Conservation (phyloP, 2,888 invertebrate species). For the Hedychridium roseum region DNA sequence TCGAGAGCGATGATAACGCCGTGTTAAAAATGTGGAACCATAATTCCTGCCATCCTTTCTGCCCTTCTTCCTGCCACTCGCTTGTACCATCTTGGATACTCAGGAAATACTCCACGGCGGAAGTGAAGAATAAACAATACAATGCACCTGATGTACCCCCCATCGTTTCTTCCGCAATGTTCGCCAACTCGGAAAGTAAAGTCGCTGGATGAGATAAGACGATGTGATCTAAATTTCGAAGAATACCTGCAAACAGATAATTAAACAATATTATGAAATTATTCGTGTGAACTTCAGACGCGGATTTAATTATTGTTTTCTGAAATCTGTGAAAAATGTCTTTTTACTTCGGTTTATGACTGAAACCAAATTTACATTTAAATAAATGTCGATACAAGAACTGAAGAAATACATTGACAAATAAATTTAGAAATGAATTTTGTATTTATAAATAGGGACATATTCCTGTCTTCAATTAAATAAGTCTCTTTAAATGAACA, state of each 20-base stretch:
- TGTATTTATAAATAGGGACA: no score
- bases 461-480: no score
- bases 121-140: constrained; percentile 79
- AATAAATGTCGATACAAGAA: no score
- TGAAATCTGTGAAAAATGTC: no score
- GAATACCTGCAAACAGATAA: constrained; percentile 40
- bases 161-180: constrained; percentile 74
- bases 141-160: constrained; percentile 84
- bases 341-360: no score
- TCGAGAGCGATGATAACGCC: constrained; percentile 70
- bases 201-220: constrained; percentile 59
- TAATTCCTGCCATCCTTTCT: constrained; percentile 39
- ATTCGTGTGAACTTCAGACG: no score
- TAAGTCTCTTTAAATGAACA: no score
- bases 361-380: no score
- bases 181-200: constrained; percentile 67
- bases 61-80: constrained; percentile 9
- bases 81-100: no score
- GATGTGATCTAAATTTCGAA: constrained; percentile 37
- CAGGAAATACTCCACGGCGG: constrained; percentile 69
- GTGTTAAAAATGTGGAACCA: constrained; percentile 70
- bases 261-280: background rate
- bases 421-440: no score
- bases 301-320: no score
- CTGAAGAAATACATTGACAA: no score